Base-by-base conservation (phyloP, 2,888 invertebrate species). In the Brachylomia viminalis region DNA sequence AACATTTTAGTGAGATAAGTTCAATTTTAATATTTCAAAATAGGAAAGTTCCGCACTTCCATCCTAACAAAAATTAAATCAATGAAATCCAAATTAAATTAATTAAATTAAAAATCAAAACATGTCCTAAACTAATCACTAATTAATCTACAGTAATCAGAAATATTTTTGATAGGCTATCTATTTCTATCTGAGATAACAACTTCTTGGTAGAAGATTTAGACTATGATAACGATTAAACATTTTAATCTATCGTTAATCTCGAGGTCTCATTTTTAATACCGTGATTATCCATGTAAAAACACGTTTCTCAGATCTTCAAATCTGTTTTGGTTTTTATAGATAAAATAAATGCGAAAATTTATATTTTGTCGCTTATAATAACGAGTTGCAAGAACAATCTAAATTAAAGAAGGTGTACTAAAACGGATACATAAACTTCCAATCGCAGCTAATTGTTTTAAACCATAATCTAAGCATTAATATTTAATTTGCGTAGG, bases 61-160 rank as follows among this genome's bases (percentile, higher is more conserved):
- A 45, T 72, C 38, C 38, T 38, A 76, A 76, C 59, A 66, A 17
- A 42, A 61, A n/a, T 42, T 0, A 49, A 75, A 72, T 67, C 84
- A 64, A 67, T 4, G 2, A 71, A 77, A 71, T 58, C n/a, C 17
- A 66, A 56, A 66, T 58, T 38, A 17, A 59, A 83, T 42, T 23
- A 68, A 59, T 73, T 77, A 65, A 87, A 77, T 72, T 75, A 45
- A 75, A 85, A 86, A 83, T 87, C 86, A 87, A 78, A 86, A 86
- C 82, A 76, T 75, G 79, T 86, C 66, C 67, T 72, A 73, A 59
- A 61, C 56, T 80, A 87, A 86, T 86, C 86, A 67, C 49, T 77
- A 82, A 82, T 77, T 85, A 87, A 86, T 88, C 88, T 86, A 79
- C 66, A 81, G 62, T 86, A 88, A 86, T 88, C 76, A 75, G 59